Percentiles rank a stretch among this genome's conserved stretches.
Conservation (phyloP, 2,797 vertebrate species). For the Delichon dasypus region DNA sequence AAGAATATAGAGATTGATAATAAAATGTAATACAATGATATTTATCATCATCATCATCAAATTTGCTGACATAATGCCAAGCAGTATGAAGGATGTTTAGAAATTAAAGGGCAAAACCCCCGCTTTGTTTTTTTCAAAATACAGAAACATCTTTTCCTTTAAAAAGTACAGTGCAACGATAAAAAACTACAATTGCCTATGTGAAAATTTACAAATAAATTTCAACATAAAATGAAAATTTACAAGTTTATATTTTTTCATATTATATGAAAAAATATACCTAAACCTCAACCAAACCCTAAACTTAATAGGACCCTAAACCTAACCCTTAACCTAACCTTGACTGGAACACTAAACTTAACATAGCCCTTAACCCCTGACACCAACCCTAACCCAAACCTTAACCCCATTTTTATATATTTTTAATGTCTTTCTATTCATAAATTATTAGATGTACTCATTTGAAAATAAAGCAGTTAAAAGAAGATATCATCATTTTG, state of each 20-base stretch:
- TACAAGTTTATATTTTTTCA: too few relatives aligned
- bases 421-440: background rate
- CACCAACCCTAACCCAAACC: background rate
- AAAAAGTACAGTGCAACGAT: too few relatives aligned
- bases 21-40: background rate
- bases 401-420: background rate
- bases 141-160: too few relatives aligned
- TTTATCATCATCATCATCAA: background rate
- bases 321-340: background rate
- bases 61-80: background rate
- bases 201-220: too few relatives aligned
- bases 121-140: background rate
- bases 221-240: background rate
- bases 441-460: background rate
- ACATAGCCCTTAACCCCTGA: too few relatives aligned
- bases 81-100: background rate
- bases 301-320: background rate
- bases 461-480: background rate
- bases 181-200: background rate
- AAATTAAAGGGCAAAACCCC: background rate
- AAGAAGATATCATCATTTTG: background rate
- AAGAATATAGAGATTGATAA: background rate
- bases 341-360: too few relatives aligned
- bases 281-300: too few relatives aligned
- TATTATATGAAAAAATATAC: background rate